These are phyloP conservation scores for Acridotheres tristis DNA, from an alignment of 2,797 vertebrate species.

Conservation along the genomic window DNA sequence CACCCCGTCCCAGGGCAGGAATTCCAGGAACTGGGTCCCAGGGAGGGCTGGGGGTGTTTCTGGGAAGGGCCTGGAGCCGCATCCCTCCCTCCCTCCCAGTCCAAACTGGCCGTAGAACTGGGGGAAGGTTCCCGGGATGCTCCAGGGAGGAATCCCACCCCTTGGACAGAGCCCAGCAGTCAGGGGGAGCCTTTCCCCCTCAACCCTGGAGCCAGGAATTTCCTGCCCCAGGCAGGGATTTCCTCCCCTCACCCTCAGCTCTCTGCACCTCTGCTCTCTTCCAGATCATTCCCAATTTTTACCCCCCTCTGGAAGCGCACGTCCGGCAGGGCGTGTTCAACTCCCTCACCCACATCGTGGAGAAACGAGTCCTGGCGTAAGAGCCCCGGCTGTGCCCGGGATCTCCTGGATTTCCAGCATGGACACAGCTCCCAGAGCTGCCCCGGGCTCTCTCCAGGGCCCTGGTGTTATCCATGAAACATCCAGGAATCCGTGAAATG, in stretches of 20 bases:
- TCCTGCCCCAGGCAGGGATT: fast-evolving
- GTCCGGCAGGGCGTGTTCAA: constrained; percentile 94
- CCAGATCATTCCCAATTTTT: constrained; percentile 97
- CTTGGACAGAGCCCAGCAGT: background rate
- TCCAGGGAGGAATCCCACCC: background rate
- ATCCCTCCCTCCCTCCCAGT: background rate
- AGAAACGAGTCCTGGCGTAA: constrained; percentile 97
- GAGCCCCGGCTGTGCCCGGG: background rate
- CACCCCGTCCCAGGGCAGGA: background rate
- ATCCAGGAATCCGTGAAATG: too few relatives aligned
- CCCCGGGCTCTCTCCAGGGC: background rate
- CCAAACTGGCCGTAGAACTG: background rate
- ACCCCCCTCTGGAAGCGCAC: constrained; percentile 88
- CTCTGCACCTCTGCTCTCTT: background rate
- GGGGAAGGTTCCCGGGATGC: background rate
- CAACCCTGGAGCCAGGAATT: background rate
- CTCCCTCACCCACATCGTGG: constrained; percentile 96
- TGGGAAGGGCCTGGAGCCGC: background rate
- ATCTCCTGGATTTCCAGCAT: fast-evolving
- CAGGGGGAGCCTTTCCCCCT: background rate
- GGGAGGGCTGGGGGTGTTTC: background rate
- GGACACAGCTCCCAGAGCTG: fast-evolving
- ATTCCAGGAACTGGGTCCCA: background rate
- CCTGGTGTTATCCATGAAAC: fast-evolving
- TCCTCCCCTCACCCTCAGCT: background rate